These are phyloP conservation scores for Scolopax bukidnonensis DNA, from an alignment of 2,797 vertebrate genomes.

Conservation along the genomic window DNA sequence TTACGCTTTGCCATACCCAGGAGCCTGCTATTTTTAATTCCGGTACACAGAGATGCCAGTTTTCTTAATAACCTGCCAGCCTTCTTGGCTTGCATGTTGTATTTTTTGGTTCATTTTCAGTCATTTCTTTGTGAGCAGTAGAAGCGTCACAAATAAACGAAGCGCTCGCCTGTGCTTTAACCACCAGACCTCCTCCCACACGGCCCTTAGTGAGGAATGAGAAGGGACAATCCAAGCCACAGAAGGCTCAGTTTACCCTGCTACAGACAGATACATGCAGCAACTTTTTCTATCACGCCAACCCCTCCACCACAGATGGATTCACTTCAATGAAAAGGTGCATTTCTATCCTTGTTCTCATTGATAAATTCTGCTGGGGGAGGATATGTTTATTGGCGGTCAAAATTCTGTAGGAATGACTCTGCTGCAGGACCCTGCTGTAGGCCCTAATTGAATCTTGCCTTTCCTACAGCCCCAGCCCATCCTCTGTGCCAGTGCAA, in stretches of 20 bases:
- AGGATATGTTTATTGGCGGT: neutral
- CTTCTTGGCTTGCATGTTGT: neutral
- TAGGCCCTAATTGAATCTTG: neutral
- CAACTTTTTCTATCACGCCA: neutral
- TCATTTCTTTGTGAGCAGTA: neutral
- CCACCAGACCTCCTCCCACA: neutral
- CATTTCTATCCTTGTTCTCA: neutral
- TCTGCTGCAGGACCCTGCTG: neutral
- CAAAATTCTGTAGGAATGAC: neutral
- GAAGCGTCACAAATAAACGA: neutral
- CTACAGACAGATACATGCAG: neutral
- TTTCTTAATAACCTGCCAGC: constrained; percentile 14
- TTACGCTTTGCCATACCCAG: neutral
- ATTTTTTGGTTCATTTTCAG: constrained; percentile 11
- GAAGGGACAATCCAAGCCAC: constrained; percentile 12
- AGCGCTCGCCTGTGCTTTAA: neutral
- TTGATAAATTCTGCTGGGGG: neutral
- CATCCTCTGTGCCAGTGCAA: neutral
- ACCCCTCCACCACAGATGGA: neutral
- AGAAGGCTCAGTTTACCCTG: neutral
- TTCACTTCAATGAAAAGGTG: neutral
- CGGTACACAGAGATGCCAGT: neutral
- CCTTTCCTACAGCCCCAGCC: neutral
- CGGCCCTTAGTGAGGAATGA: neutral
- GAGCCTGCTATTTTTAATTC: neutral